Evolutionary conservation across 1,140 invertebrate species (phyloP).

Genomic region (Calliopsis andreniformis): DNA sequence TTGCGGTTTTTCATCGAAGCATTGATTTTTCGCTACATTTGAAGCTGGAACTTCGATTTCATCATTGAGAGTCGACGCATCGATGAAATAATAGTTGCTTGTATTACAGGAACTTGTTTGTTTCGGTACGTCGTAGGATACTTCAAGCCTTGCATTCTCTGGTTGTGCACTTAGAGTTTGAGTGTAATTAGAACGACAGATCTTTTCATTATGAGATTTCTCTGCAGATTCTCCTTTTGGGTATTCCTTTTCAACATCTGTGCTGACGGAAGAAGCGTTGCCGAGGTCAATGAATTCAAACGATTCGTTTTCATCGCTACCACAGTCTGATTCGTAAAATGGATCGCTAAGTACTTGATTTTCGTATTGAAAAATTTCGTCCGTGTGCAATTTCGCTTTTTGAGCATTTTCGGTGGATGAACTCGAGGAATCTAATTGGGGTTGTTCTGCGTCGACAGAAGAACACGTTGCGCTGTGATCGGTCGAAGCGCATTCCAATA

Average conservation of each 20-base stretch:
- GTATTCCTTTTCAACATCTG: slow-evolving; percentile 3
- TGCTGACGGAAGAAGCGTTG: slow-evolving; percentile 31
- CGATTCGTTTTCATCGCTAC: slow-evolving; percentile 70
- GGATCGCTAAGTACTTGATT: slow-evolving; percentile 75
- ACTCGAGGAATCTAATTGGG: slow-evolving; percentile 62
- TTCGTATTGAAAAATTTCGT: slow-evolving; percentile 75
- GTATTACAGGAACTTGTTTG: slow-evolving; percentile 69
- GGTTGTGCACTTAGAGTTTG: slow-evolving; percentile 1
- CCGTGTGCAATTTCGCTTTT: slow-evolving; percentile 53
- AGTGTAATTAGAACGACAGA: background rate
- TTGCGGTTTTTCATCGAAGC: slow-evolving; percentile 10
- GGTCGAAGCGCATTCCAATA: slow-evolving; percentile 48
- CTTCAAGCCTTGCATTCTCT: slow-evolving; percentile 9
- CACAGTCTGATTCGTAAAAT: slow-evolving; percentile 76
- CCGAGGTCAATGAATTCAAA: slow-evolving; percentile 72
- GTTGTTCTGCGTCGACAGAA: slow-evolving; percentile 65
- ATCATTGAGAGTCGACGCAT: slow-evolving; percentile 87
- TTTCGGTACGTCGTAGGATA: slow-evolving; percentile 39
- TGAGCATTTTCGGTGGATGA: slow-evolving; percentile 66
- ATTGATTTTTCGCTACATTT: slow-evolving; percentile 41
- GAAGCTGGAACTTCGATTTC: slow-evolving; percentile 81
- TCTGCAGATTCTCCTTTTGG: slow-evolving; percentile 12
- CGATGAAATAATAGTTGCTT: slow-evolving; percentile 86
- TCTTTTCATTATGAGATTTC: slow-evolving; percentile 19
- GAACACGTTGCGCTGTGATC: slow-evolving; percentile 64